These are phyloP conservation scores for Callipepla californica DNA, from an alignment of 2,113 vertebrate species.

Conservation along the genomic window DNA sequence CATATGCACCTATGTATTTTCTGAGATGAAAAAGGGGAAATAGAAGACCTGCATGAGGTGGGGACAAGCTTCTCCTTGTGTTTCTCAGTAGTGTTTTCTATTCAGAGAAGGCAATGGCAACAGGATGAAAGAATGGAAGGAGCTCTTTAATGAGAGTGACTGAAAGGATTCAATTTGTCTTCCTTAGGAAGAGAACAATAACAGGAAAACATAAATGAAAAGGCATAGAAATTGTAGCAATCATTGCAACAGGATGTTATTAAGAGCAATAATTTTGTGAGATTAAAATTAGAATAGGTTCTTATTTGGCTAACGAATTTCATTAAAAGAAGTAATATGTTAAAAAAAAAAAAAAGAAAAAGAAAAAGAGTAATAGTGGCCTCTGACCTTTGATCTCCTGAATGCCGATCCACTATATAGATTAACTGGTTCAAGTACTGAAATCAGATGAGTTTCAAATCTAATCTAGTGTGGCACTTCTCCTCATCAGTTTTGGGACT, in stretches of 20 bases:
- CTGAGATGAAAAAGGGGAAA: not conserved
- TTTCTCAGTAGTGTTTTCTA: not conserved
- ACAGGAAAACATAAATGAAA: not conserved
- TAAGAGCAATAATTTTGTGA: constrained; percentile 50
- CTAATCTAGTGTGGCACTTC: not conserved
- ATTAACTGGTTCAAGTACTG: constrained; percentile 42
- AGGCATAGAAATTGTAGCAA: not conserved
- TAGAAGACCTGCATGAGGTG: not conserved
- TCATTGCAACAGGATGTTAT: constrained; percentile 25
- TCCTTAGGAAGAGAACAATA: constrained; percentile 8
- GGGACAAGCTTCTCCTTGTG: not conserved
- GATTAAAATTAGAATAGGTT: constrained; percentile 51
- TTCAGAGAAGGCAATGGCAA: not conserved
- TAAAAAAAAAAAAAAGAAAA: not conserved
- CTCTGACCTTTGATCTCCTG: constrained; percentile 47
- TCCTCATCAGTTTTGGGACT: not conserved
- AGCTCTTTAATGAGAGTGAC: not conserved
- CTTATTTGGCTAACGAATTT: constrained; percentile 66
- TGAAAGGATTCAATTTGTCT: not conserved
- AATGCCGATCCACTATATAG: constrained; percentile 48
- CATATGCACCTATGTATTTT: not conserved
- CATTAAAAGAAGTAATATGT: not conserved
- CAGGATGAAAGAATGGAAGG: not conserved
- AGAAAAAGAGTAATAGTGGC: not conserved
- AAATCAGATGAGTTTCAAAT: constrained; percentile 6